A percentile compares a stretch with the other conserved stretches of the same genome.
Conservation (phyloP, 30 jellyfish, hydroid and myxozoan genomes). For the Pelagia noctiluca region DNA sequence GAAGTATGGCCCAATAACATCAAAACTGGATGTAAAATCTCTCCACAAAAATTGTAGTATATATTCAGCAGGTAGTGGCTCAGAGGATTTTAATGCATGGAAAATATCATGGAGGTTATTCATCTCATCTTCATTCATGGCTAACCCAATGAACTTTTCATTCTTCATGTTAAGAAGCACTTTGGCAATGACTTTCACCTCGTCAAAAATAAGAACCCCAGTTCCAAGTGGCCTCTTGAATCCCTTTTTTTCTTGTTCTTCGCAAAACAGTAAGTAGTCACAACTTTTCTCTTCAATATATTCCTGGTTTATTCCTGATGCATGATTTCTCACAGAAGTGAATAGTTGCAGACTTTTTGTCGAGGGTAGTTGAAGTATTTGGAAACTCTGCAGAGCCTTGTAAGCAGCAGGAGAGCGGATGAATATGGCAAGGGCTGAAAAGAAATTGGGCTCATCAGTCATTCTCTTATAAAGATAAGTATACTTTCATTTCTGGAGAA, state of each 20-base stretch:
- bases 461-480: not conserved
- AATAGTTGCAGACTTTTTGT: conserved; percentile 28
- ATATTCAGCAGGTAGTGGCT: too few species aligned
- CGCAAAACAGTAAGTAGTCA: not conserved
- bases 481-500: not conserved
- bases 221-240: conserved; percentile 24
- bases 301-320: conserved; percentile 31
- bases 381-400: conserved; percentile 26
- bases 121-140: conserved; percentile 28
- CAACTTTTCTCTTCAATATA: conserved; percentile 18
- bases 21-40: conserved; percentile 39
- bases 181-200: too few species aligned
- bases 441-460: not conserved
- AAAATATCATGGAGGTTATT: not conserved
- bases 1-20: conserved; percentile 24
- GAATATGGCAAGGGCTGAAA: conserved; percentile 42
- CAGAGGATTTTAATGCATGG: conserved; percentile 12
- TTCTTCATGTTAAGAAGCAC: conserved; percentile 22
- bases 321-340: conserved; percentile 27
- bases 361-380: conserved; percentile 20
- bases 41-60: conserved; percentile 30
- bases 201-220: conserved; percentile 28
- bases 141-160: conserved; percentile 23
- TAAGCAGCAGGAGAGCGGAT: conserved; percentile 45
- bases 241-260: conserved; percentile 6